Percentiles rank a stretch among this genome's conserved stretches.
These are phyloP conservation scores for Phania funesta DNA, from an alignment of 2,888 invertebrate species.

Conservation along the genomic window DNA sequence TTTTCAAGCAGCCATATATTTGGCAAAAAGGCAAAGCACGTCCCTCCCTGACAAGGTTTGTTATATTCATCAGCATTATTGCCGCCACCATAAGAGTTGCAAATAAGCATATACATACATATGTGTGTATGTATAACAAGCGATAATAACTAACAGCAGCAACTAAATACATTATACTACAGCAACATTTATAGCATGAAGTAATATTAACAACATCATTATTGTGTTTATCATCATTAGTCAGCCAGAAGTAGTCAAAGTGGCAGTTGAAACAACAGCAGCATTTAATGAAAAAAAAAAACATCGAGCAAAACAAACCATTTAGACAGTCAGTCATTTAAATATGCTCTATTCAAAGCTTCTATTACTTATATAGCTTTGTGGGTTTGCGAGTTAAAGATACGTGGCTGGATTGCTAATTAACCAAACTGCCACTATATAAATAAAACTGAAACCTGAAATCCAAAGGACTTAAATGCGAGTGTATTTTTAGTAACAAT, in stretches of 20 bases:
- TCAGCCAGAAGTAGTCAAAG: slow-evolving; percentile 32
- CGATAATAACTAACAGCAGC: slow-evolving; percentile 15
- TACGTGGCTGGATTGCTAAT: slow-evolving; percentile 14
- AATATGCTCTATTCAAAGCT: slow-evolving; percentile 23
- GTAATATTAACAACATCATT: slow-evolving; percentile 28
- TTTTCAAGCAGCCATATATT: background rate
- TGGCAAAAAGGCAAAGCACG: slow-evolving; percentile 51
- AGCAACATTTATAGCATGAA: slow-evolving; percentile 36
- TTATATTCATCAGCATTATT: slow-evolving; percentile 53
- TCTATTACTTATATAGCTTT: slow-evolving; percentile 8
- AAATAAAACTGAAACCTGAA: no score
- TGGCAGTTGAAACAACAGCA: slow-evolving; percentile 39
- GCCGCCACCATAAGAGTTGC: slow-evolving; percentile 47
- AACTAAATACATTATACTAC: slow-evolving; percentile 23
- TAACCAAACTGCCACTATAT: no score
- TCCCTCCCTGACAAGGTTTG: slow-evolving; percentile 39
- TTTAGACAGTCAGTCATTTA: slow-evolving; percentile 59
- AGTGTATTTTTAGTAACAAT: no score
- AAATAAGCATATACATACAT: slow-evolving; percentile 20
- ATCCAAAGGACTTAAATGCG: no score
- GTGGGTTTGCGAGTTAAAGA: background rate
- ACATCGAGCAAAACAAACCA: slow-evolving; percentile 27
- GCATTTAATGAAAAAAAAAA: slow-evolving; percentile 34
- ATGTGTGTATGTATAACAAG: background rate
- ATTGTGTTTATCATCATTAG: slow-evolving; percentile 49